Conservation (phyloP, 1,140 invertebrate genomes). For the Drosophila malerkotliana region DNA sequence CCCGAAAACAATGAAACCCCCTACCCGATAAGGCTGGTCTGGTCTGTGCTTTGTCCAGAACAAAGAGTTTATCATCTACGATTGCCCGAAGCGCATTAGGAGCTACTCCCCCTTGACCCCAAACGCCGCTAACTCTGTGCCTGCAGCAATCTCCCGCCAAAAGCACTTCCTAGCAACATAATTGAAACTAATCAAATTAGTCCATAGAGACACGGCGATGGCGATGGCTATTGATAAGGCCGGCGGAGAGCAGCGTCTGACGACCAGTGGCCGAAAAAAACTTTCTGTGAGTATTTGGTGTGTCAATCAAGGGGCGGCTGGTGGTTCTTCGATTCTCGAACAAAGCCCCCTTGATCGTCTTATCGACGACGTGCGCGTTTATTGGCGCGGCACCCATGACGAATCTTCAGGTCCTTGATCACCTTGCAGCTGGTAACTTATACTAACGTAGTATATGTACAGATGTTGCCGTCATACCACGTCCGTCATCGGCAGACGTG, state of each 20-base stretch:
- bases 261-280: not conserved
- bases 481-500: not conserved
- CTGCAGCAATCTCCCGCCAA: not conserved
- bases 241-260: not conserved
- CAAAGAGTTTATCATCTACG: constrained; percentile 45
- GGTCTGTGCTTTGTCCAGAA: constrained; percentile 25
- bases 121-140: not conserved
- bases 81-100: constrained; percentile 13
- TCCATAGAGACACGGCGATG: constrained; percentile 5
- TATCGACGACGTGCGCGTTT: constrained; percentile 45
- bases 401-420: constrained; percentile 19
- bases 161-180: constrained; percentile 39
- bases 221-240: constrained; percentile 36
- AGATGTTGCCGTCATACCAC: constrained; percentile 8
- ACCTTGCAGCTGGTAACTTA: not conserved
- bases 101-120: not conserved
- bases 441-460: not conserved
- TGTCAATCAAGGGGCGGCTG: constrained; percentile 39
- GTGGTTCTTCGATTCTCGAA: not conserved
- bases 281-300: constrained; percentile 13
- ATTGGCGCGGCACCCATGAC: constrained; percentile 10
- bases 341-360: constrained; percentile 45
- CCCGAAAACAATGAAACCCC: constrained; percentile 24
- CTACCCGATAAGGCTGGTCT: constrained; percentile 19
- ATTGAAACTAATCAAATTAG: constrained; percentile 41